Conservation (phyloP, 2,113 vertebrate genomes). For the Excalfactoria chinensis region DNA sequence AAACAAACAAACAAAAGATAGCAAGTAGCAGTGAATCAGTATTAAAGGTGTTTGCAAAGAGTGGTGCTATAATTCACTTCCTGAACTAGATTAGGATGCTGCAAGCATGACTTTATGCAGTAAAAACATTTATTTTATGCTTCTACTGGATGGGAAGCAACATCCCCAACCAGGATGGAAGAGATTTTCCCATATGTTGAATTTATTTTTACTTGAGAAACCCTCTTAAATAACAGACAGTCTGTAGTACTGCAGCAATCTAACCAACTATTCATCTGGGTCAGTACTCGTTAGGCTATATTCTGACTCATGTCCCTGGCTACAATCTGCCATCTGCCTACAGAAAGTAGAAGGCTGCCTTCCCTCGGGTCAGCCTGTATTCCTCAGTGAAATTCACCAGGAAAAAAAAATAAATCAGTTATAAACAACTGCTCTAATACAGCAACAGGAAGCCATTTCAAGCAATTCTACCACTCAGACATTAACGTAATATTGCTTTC, state of each 20-base stretch:
- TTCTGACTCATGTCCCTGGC: neutral
- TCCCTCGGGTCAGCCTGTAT: neutral
- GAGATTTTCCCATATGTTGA: neutral
- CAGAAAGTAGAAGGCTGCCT: neutral
- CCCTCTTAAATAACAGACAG: neutral
- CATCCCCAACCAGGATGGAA: neutral
- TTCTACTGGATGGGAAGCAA: neutral
- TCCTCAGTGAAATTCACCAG: neutral
- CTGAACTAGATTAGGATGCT: neutral
- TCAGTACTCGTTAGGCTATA: neutral
- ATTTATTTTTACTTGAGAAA: slow-evolving; percentile 14
- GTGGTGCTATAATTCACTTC: neutral
- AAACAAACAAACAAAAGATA: neutral
- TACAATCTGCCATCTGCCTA: neutral
- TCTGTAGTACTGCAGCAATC: neutral
- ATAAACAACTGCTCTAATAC: accelerated
- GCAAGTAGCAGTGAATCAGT: neutral
- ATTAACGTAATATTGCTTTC: neutral
- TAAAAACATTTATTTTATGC: neutral
- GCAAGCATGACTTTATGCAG: neutral
- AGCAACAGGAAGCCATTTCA: neutral
- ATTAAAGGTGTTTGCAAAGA: neutral
- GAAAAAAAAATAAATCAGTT: neutral
- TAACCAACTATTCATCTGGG: neutral
- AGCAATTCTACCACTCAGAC: neutral